A percentile compares a stretch with the other conserved stretches of the same genome.
phyloP scores from a whole-genome alignment of 2,113 vertebrate genomes.

The Sapajus apella region DNA sequence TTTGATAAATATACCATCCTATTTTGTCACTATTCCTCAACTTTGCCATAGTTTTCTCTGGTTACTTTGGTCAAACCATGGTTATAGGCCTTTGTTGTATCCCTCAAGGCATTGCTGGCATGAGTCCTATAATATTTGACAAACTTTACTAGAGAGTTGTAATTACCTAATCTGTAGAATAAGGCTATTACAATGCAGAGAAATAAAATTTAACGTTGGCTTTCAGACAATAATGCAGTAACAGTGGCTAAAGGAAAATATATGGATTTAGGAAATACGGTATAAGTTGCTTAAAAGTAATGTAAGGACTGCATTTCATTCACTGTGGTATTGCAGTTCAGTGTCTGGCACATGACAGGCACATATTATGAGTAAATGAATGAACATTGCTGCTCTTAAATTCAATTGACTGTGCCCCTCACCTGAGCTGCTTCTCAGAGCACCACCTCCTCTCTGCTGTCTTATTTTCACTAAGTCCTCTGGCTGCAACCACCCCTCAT shows the following conservation, averaged over 20 bases:
- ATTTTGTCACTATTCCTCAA: not conserved
- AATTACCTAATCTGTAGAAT: not conserved
- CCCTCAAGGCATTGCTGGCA: not conserved
- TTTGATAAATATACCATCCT: not conserved
- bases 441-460: not conserved
- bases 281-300: not conserved
- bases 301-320: not conserved
- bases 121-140: not conserved
- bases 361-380: not conserved
- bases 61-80: conserved; percentile 17
- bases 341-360: not conserved
- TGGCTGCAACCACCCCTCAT: not conserved
- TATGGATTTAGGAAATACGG: not conserved
- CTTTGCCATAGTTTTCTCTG: not conserved
- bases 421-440: not conserved
- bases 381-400: not conserved
- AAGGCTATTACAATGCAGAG: not conserved
- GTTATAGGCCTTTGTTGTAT: not conserved
- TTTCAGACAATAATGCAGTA: not conserved
- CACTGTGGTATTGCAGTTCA: not conserved
- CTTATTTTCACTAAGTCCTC: not conserved
- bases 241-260: not conserved
- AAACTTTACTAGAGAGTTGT: not conserved
- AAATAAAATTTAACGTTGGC: not conserved
- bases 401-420: not conserved